Evolutionary conservation across 2,113 vertebrate genomes (phyloP), one percentile per base, ranked within the genome.

Genomic region (Embiotoca jacksoni): DNA sequence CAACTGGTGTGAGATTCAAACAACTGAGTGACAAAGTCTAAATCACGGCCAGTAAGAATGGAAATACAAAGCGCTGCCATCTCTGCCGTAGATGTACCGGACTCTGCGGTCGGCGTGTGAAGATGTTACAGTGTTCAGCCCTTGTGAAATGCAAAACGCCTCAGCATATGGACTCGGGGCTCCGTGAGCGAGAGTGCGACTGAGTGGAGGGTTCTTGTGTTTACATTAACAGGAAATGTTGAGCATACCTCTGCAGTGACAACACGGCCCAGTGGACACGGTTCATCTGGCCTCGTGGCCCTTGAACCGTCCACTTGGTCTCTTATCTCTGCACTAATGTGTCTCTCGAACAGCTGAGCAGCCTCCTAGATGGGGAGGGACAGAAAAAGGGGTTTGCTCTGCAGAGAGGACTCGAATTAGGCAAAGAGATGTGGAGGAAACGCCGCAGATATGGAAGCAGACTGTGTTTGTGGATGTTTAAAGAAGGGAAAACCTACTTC

Each of bases 211-310:
- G 69, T 32, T 36, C 66, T 49, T 60, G 60, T 90, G 92, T 92
- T 94, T 92, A 93, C 86, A 93, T 92, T 89, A 50, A 69, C 52
- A 86, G 89, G 91, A 93, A 92, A 93, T 92, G 87, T 90, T 87
- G 49, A 59, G 70, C 90, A 93, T 94, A 85, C 82, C 84, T 92
- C 78, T 66, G 80, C 79, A 60, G 64, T 89, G 86, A 91, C 87
- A 86, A 30, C 68, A 53, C 49, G 59, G 70, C 70, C 62, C 56
- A 66, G 69, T 82, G 69, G 79, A 85, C 81, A 76, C 23, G 69
- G 60, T 75, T 73, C 39, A 32, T 58, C 87, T 85, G 89, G 82
- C 82, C 56, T 35, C 23, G 9, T 66, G 72, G 23, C 70, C 84
- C 75, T 70, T 14, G 56, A 14, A 57, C 59, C 33, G 31, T 72